Evolutionary conservation across 1,140 invertebrate genomes (phyloP), one percentile per base, ranked within the genome.

Genomic region (Sinonovacula constricta): DNA sequence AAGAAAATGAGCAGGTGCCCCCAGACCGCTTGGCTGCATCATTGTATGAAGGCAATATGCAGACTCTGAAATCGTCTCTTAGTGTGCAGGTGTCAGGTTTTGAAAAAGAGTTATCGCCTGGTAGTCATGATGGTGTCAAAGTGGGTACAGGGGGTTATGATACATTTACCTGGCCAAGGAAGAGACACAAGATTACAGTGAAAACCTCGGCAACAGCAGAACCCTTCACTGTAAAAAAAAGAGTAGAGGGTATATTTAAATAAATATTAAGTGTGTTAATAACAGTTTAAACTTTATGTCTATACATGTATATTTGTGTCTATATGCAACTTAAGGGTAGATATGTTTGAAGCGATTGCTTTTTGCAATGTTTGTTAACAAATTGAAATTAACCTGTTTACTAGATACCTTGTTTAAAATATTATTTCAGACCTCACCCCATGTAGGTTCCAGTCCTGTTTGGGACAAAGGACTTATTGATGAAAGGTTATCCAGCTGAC

Each of bases 81-180:
- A 72, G 81, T 59, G 57, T 81, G 22, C 60, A 82, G 24, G 81
- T 83, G 24, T 62, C 80, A 26, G 79, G 74, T 36, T 87, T 81
- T 75, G 56, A 79, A 60, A 75, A 80, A 66, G 79, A 82, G 30
- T 81, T 82, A 12, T 67, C 80, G 0, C 56, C 81, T n/a, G 81
- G 84, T 24, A 77, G 67, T 18, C 82, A 85, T 31, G 81, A 83
- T 1, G 85, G 83, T 5, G 53, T 75, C n/a, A 82, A 87, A 24
- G 66, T 81, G 7, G 33, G 82, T n/a, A 76, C 83, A 45, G 80
- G 81, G 12, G 82, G 83, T 15, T 87, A 85, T 70, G 87, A 89
- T 74, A 83, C 87, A 31, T 87, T 84, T 15, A 88, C 87, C 24
- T 88, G 87, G 87, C 87, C 87, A 22, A 59, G 87, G n/a, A 88